Conservation (phyloP, 2,797 vertebrate species). For the Myoxocephalus aenaeus region DNA sequence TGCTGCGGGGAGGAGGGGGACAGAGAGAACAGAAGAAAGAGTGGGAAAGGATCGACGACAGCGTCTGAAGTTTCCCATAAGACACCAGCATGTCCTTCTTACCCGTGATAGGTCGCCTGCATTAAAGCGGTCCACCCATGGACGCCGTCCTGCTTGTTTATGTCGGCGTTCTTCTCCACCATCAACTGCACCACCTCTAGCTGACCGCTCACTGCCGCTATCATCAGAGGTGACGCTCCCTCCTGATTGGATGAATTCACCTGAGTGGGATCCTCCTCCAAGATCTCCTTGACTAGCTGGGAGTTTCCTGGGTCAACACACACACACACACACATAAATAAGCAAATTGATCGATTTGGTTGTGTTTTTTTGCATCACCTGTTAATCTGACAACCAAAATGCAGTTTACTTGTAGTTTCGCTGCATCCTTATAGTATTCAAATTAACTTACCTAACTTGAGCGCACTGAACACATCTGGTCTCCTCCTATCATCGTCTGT, state of each 20-base stretch:
- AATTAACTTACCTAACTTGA: conserved; percentile 90
- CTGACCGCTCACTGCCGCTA: conserved; percentile 95
- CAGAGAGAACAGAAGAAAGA: not conserved
- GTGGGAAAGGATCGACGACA: not conserved
- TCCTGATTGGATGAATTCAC: conserved; percentile 94
- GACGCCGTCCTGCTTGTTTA: conserved; percentile 93
- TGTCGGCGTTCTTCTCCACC: conserved; percentile 91
- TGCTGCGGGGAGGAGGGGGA: conserved; percentile 77
- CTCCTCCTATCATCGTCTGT: conserved; percentile 90
- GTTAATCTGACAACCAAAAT: not conserved
- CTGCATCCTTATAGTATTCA: not conserved
- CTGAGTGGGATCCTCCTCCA: conserved; percentile 92
- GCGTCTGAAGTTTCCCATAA: not conserved
- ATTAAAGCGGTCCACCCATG: conserved; percentile 98
- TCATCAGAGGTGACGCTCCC: conserved; percentile 95
- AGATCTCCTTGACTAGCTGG: conserved; percentile 94
- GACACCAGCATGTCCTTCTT: conserved; percentile 17
- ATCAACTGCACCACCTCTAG: conserved; percentile 94
- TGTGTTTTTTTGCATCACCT: not conserved
- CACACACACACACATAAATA: not conserved
- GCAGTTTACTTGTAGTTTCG: not conserved
- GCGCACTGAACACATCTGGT: conserved; percentile 94
- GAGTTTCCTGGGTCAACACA: conserved; percentile 85
- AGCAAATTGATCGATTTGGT: not conserved
- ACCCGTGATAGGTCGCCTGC: conserved; percentile 99